These are phyloP conservation scores for Lissocephala sabroskyi DNA, from an alignment of 2,888 invertebrate species.

Conservation along the genomic window DNA sequence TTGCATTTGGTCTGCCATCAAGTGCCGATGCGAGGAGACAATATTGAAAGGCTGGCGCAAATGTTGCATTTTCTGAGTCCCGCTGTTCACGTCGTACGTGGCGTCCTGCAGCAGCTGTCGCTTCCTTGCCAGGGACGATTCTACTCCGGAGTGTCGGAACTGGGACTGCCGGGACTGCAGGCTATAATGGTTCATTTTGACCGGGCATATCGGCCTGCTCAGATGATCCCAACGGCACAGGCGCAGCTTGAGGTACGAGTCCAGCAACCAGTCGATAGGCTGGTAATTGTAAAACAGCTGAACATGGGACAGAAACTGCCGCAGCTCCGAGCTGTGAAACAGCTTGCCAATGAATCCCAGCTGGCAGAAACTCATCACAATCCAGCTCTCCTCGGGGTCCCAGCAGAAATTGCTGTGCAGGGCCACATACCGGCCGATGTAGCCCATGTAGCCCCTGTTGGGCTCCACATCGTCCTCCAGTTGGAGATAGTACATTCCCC, in stretches of 20 bases:
- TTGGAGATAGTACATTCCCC: constrained; percentile 37
- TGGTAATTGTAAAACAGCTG: constrained; percentile 33
- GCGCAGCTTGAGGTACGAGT: constrained; percentile 23
- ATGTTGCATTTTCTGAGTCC: constrained; percentile 20
- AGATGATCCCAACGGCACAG: constrained; percentile 28
- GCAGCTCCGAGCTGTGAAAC: constrained; percentile 17
- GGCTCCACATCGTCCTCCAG: constrained; percentile 33
- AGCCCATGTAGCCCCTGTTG: constrained; percentile 21
- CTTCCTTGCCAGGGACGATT: constrained; percentile 29
- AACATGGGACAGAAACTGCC: constrained; percentile 19
- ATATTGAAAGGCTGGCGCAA: constrained; percentile 26
- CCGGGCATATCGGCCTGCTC: constrained; percentile 7
- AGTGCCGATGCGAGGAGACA: constrained; percentile 8
- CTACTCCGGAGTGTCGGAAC: constrained; percentile 27
- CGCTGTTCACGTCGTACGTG: background rate
- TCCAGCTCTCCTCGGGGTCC: constrained; percentile 14
- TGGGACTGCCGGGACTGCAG: constrained; percentile 25
- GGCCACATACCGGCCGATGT: constrained; percentile 12
- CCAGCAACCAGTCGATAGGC: constrained; percentile 42
- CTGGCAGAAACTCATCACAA: constrained; percentile 33
- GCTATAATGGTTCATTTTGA: background rate
- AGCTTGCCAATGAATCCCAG: constrained; percentile 43
- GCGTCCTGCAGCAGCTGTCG: constrained; percentile 14
- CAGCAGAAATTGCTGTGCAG: constrained; percentile 28
- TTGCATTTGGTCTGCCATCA: too few species aligned